These are phyloP conservation scores for Brachionus rotundiformis DNA, from an alignment of 1,140 invertebrate species.

Conservation along the genomic window DNA sequence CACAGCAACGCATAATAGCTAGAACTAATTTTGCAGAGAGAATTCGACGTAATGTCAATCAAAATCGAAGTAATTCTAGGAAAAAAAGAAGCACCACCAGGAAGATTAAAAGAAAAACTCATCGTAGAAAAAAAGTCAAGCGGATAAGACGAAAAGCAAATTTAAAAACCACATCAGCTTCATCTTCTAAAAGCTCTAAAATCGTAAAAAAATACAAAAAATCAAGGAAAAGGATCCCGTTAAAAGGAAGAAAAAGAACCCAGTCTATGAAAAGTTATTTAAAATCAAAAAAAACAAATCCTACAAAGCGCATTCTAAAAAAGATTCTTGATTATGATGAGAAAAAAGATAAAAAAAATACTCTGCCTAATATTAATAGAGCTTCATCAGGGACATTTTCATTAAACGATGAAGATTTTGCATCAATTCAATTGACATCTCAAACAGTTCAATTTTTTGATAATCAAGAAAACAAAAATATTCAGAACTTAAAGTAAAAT, in stretches of 20 bases:
- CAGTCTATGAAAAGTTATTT: background rate
- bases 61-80: background rate
- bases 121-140: background rate
- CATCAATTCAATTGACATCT: constrained; percentile 3
- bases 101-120: background rate
- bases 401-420: background rate
- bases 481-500: background rate
- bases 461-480: background rate
- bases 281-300: background rate
- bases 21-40: constrained; percentile 6
- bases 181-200: background rate
- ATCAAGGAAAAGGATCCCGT: background rate
- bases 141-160: background rate
- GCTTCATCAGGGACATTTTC: background rate
- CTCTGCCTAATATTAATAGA: background rate
- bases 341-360: constrained; percentile 10
- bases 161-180: background rate
- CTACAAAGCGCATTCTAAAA: constrained; percentile 23
- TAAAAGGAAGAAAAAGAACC: background rate
- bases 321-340: background rate
- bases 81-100: background rate
- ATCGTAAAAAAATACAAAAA: constrained; percentile 7
- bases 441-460: constrained; percentile 8
- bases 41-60: background rate
- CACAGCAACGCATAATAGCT: background rate